These are phyloP conservation scores for Hippocampus comes DNA, from an alignment of 2,113 vertebrate species.

Conservation along the genomic window DNA sequence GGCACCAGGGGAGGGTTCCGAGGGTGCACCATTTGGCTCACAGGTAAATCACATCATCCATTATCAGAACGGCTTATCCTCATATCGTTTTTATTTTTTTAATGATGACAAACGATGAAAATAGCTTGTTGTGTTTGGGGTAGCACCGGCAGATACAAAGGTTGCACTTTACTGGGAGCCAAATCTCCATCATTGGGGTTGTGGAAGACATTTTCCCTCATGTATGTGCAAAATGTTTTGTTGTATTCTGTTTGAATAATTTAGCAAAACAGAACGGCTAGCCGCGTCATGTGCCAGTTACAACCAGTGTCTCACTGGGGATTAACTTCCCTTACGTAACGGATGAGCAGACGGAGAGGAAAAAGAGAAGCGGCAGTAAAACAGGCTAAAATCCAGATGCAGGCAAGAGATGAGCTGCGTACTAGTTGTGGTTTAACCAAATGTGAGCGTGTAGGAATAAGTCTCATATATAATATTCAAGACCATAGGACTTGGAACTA, in stretches of 20 bases:
- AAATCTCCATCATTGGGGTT: too few relatives aligned
- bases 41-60: constrained; percentile 71
- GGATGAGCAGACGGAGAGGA: background rate
- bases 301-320: background rate
- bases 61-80: too few relatives aligned
- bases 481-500: background rate
- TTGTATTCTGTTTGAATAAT: background rate
- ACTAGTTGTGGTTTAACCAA: too few relatives aligned
- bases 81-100: background rate
- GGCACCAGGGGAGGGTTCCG: constrained; percentile 91
- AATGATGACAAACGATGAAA: background rate
- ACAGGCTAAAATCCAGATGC: background rate
- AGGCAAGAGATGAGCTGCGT: too few relatives aligned
- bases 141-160: too few relatives aligned
- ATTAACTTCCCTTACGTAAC: background rate
- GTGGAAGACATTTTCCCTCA: too few relatives aligned
- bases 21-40: constrained; percentile 96
- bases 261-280: background rate
- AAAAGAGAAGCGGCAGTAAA: background rate
- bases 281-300: background rate
- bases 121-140: background rate
- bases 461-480: background rate
- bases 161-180: too few relatives aligned
- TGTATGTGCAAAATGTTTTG: too few relatives aligned
- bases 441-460: background rate